Percentiles rank a stretch among this genome's conserved stretches.
Evolutionary conservation across 2,797 vertebrate genomes (phyloP).

Genomic region (Morelia viridis): DNA sequence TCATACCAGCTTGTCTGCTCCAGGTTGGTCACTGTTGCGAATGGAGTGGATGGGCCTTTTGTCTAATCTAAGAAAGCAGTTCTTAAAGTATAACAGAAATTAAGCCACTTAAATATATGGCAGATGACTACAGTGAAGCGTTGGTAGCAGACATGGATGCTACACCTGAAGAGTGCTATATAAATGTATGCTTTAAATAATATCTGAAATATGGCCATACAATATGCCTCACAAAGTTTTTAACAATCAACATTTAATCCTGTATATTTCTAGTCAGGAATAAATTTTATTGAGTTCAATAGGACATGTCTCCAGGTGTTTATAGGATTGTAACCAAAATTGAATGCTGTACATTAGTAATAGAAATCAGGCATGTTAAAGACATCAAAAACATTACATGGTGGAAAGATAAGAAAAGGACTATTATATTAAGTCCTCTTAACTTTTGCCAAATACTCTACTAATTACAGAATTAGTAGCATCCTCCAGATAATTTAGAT

Average conservation of each 20-base stretch:
- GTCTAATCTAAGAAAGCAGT: neutral
- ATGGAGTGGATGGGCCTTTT: neutral
- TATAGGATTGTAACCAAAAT: neutral
- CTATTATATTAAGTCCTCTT: neutral
- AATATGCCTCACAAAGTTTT: neutral
- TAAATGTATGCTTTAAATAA: neutral
- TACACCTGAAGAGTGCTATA: neutral
- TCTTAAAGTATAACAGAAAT: neutral
- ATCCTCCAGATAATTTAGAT: neutral
- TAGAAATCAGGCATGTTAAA: neutral
- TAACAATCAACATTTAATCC: neutral
- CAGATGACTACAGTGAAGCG: neutral
- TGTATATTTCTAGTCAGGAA: neutral
- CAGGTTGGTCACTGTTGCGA: neutral
- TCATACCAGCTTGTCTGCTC: neutral
- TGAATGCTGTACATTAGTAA: neutral
- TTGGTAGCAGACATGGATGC: neutral
- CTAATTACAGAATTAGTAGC: neutral
- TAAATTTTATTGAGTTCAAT: neutral
- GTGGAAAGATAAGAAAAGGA: neutral
- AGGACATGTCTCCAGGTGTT: neutral
- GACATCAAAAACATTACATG: neutral
- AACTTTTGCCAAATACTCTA: neutral
- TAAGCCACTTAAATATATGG: neutral
- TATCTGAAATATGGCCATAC: neutral